Base-by-base conservation (phyloP, 2,888 invertebrate genomes). In the Graphium colonna region DNA sequence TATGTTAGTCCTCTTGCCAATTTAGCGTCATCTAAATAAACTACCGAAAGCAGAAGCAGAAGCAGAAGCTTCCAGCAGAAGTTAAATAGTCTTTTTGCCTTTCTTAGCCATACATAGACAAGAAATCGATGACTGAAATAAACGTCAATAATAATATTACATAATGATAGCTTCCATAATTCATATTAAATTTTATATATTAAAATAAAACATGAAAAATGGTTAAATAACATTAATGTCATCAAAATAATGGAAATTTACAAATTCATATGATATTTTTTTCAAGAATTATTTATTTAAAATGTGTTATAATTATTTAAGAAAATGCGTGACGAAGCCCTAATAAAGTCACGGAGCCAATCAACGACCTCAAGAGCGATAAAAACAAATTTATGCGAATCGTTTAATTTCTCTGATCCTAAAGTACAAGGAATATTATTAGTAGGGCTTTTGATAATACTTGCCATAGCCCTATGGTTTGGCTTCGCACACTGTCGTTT, bases 391-490 rank as follows among this genome's bases (percentile, higher is more conserved):
- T 51, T 13, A 48, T 31, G 12, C 9, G 51, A 43, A 26, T 51
- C 51, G 8, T 26, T 65, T 49, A 57, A 63, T 55, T 64, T 67
- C 18, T 60, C 59, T 51, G 65, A 83, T 48, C 73, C 79, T 4
- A 77, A 75, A 62, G 57, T 77, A 8, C 78, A 79, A 62, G 68
- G 64, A 33, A 56, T 65, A 1, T 13, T 80, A 9, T 61, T 76
- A 10, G 68, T 74, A 7, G 72, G 67, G 0, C 51, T 78, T 1
- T 56, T 84, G 16, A 68, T 68, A 3, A 60, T 82, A 1, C 52
- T 81, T 5, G 64, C 66, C 1, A 16, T 79, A 31, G 74, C 71
- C 0, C 60, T 79, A 2, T 80, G 75, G 71, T 77, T 71, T 51
- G 71, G 77, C 12, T 77, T 71, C 56, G 69, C 63, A 0, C 65